These are phyloP conservation scores for Theonella swinhoei DNA, from an alignment of 37 sponge, comb jelly and placozoan genomes.

Conservation along the genomic window DNA sequence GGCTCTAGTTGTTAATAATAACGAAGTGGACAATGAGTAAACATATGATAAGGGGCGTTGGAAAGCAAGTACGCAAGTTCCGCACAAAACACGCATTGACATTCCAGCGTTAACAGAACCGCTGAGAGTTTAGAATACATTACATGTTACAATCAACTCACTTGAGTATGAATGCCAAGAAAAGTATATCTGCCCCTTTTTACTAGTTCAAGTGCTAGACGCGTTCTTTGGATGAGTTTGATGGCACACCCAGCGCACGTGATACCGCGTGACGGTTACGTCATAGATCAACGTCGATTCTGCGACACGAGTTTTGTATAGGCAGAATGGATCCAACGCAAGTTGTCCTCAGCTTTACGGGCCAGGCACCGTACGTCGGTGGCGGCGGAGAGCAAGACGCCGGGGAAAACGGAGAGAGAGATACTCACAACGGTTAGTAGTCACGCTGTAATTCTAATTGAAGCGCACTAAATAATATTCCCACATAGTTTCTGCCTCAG, in stretches of 20 bases:
- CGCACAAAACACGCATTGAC: too few species aligned
- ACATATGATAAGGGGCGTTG: neutral
- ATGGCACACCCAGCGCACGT: neutral
- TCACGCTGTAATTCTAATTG: neutral
- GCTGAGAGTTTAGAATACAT: too few species aligned
- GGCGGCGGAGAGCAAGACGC: neutral
- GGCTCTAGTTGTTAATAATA: neutral
- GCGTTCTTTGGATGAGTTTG: too few species aligned
- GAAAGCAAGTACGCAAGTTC: neutral
- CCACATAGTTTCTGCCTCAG: too few species aligned
- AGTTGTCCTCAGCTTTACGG: neutral
- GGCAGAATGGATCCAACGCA: neutral
- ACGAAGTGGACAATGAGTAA: neutral
- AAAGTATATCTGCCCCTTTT: too few species aligned
- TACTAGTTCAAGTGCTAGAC: too few species aligned
- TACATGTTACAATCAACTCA: too few species aligned
- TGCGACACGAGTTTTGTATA: neutral
- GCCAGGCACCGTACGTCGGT: neutral
- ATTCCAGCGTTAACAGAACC: too few species aligned
- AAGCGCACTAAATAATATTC: neutral
- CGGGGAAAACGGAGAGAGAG: conserved; percentile 2
- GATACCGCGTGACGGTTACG: neutral
- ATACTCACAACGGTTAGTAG: too few species aligned
- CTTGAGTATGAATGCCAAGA: too few species aligned
- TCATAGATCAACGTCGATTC: neutral